Evolutionary conservation across 2,888 invertebrate genomes (phyloP).

Genomic region (Ptilodon capucinus): DNA sequence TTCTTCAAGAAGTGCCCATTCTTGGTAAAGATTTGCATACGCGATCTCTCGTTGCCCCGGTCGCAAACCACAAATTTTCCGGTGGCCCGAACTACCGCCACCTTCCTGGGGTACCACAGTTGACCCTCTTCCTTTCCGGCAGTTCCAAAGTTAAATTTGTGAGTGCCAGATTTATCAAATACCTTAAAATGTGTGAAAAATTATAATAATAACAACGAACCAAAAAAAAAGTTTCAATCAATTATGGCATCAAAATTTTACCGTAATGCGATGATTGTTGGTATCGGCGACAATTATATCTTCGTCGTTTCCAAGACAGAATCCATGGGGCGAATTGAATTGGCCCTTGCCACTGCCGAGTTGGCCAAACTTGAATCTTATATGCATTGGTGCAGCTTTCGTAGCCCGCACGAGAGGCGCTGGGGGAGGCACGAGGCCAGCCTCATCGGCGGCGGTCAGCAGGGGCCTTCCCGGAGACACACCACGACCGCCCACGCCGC

Average conservation of each 20-base stretch:
- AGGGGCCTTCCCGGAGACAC: conserved; percentile 75
- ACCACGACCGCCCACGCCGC: conserved; percentile 76
- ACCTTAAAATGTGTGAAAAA: conserved; percentile 80
- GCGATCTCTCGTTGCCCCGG: conserved; percentile 96
- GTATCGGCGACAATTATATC: conserved; percentile 98
- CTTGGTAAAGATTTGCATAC: conserved; percentile 98
- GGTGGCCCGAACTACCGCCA: conserved; percentile 93
- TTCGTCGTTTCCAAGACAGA: conserved; percentile 96
- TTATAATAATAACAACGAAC: no score
- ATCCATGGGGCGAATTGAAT: conserved; percentile 98
- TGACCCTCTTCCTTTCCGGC: conserved; percentile 98
- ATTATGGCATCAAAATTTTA: conserved; percentile 43
- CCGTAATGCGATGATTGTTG: conserved; percentile 97
- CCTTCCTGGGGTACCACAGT: conserved; percentile 98
- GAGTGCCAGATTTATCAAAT: conserved; percentile 96
- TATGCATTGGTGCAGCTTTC: conserved; percentile 93
- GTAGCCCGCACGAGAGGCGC: conserved; percentile 84
- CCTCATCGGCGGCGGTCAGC: conserved; percentile 72
- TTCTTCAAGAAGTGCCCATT: conserved; percentile 98
- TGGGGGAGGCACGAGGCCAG: conserved; percentile 70
- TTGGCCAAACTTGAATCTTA: conserved; percentile 96
- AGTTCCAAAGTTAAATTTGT: conserved; percentile 96
- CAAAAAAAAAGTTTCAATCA: neutral
- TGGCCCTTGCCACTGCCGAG: conserved; percentile 96
- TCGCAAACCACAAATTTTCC: conserved; percentile 98